A percentile compares a stretch with the other conserved stretches of the same genome.
phyloP scores from a whole-genome alignment of 2,888 invertebrate genomes.

The Eumacrocentrus americanus region DNA sequence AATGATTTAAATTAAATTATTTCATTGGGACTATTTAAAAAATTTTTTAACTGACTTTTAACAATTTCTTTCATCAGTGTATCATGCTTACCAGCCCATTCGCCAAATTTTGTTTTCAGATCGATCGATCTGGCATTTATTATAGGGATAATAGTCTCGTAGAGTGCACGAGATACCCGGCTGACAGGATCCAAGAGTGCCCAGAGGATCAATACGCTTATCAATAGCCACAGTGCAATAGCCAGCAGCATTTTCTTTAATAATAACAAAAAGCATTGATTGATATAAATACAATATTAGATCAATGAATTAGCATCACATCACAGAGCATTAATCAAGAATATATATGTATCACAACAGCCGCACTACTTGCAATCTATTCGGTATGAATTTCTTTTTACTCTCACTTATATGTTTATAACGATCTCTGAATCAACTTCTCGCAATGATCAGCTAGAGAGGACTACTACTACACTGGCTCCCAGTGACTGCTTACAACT shows the following conservation, averaged over 20 bases:
- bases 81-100: slow-evolving; percentile 81
- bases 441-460: slow-evolving; percentile 24
- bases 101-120: slow-evolving; percentile 69
- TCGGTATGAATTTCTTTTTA: background rate
- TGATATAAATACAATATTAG: background rate
- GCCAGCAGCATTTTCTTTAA: slow-evolving; percentile 46
- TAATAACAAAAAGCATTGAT: slow-evolving; percentile 19
- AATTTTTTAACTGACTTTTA: background rate
- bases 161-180: slow-evolving; percentile 40
- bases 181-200: slow-evolving; percentile 44
- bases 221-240: slow-evolving; percentile 47
- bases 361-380: background rate
- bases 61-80: too few relatives aligned
- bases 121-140: slow-evolving; percentile 48
- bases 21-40: background rate
- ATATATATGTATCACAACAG: too few relatives aligned
- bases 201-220: slow-evolving; percentile 46
- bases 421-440: background rate
- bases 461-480: slow-evolving; percentile 28
- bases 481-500: slow-evolving; percentile 25
- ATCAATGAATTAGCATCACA: background rate
- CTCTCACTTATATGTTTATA: background rate
- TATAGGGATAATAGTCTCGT: slow-evolving; percentile 52
- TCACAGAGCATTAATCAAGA: background rate
- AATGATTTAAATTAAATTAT: background rate